Percentiles rank a stretch among this genome's conserved stretches.
These are phyloP conservation scores for Seriola quinqueradiata DNA, from an alignment of 2,113 vertebrate genomes.

Conservation along the genomic window DNA sequence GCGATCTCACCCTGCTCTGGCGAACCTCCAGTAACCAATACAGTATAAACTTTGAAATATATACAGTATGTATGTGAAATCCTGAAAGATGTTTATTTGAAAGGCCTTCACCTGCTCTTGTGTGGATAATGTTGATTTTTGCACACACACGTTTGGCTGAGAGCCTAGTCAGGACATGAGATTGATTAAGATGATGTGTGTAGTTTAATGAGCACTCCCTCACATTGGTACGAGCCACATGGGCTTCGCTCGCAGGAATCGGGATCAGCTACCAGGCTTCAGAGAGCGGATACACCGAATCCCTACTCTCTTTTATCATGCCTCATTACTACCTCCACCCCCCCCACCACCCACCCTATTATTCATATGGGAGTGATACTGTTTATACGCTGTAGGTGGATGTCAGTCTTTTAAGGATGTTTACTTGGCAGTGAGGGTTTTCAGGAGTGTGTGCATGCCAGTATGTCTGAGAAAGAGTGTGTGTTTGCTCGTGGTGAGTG, in stretches of 20 bases:
- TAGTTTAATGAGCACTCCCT: constrained; percentile 52
- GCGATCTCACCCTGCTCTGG: constrained; percentile 53
- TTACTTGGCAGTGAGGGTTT: constrained; percentile 36
- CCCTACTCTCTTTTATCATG: constrained; percentile 50
- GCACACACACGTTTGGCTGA: constrained; percentile 11
- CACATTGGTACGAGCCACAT: constrained; percentile 30
- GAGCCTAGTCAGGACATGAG: constrained; percentile 29
- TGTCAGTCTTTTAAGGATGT: constrained; percentile 38
- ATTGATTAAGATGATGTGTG: constrained; percentile 57
- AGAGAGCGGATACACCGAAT: constrained; percentile 28
- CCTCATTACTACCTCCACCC: constrained; percentile 53
- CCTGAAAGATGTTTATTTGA: constrained; percentile 63
- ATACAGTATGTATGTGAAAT: constrained; percentile 26
- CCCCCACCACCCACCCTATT: background rate
- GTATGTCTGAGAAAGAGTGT: background rate
- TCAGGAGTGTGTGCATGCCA: constrained; percentile 24
- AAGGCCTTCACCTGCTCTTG: constrained; percentile 9
- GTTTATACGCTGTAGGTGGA: constrained; percentile 25
- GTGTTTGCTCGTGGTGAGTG: constrained; percentile 15
- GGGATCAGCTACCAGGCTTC: constrained; percentile 51
- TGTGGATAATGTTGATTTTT: constrained; percentile 37
- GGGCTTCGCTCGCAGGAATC: constrained; percentile 41
- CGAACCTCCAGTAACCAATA: constrained; percentile 36
- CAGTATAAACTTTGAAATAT: constrained; percentile 37
- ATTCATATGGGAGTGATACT: constrained; percentile 29